A percentile compares a stretch with the other conserved stretches of the same genome.
phyloP scores from a whole-genome alignment of 2,797 vertebrate genomes.

The Acestrorhynchus altus region DNA sequence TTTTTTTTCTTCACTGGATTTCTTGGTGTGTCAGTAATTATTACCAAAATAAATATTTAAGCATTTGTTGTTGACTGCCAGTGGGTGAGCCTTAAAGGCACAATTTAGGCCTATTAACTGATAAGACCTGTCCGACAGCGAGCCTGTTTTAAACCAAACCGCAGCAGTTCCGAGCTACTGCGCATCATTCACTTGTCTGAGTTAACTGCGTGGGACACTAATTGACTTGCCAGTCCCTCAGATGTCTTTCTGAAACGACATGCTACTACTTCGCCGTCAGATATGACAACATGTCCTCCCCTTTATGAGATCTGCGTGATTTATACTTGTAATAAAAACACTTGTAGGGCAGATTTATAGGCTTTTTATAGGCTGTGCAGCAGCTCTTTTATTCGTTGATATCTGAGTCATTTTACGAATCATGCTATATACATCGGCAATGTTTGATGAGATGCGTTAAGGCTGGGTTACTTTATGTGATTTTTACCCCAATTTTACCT shows the following conservation, averaged over 20 bases:
- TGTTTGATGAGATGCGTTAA: too few relatives aligned
- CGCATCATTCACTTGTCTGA: background rate
- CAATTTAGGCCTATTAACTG: background rate
- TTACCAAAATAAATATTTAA: too few relatives aligned
- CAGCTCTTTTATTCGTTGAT: background rate
- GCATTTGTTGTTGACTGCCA: too few relatives aligned
- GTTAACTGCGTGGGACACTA: background rate
- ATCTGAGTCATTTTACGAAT: too few relatives aligned
- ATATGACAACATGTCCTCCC: background rate
- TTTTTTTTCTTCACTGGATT: too few relatives aligned
- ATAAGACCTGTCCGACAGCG: background rate
- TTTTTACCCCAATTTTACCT: too few relatives aligned
- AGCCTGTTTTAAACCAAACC: background rate
- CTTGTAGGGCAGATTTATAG: background rate
- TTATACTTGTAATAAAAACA: background rate
- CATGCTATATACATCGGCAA: too few relatives aligned
- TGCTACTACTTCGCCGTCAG: background rate
- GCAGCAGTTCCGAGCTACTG: background rate
- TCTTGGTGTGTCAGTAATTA: too few relatives aligned
- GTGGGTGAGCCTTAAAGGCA: background rate
- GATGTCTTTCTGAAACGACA: background rate
- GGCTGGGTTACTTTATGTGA: too few relatives aligned
- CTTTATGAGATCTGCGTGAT: constrained; percentile 15
- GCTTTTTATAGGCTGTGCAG: background rate
- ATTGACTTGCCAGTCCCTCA: background rate